Conservation (phyloP, 2,113 vertebrate species). For the Phylloscopus whistleri region DNA sequence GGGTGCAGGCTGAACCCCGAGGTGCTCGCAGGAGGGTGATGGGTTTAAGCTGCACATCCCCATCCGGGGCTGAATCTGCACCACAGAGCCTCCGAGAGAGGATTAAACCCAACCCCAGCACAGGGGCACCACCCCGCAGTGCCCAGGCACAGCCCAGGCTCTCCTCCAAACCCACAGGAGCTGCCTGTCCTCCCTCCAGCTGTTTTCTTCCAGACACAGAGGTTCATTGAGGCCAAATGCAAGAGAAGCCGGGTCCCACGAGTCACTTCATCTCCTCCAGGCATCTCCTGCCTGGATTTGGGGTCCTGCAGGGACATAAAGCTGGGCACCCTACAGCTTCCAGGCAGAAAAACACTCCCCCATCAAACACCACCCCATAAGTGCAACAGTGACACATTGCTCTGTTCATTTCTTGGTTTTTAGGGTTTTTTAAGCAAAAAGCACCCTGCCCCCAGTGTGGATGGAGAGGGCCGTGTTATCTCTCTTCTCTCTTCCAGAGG, state of each 20-base stretch:
- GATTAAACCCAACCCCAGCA: neutral
- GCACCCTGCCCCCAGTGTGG: fast-evolving
- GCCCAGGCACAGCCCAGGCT: neutral
- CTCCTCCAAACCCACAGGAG: neutral
- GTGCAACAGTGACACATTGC: fast-evolving
- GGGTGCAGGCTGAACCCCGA: no score
- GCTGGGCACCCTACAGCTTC: fast-evolving
- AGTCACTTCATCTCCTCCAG: neutral
- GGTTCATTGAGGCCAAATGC: fast-evolving
- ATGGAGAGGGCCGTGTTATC: neutral
- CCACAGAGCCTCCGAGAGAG: neutral
- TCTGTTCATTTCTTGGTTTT: fast-evolving
- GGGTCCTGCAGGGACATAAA: fast-evolving
- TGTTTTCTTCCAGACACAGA: neutral
- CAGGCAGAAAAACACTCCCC: neutral
- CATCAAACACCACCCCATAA: neutral
- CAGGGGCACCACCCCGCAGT: fast-evolving
- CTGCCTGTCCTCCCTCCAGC: neutral
- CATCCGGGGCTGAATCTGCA: fast-evolving
- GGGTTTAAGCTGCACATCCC: fast-evolving
- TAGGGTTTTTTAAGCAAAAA: neutral
- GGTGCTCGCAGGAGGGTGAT: fast-evolving
- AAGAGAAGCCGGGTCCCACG: neutral
- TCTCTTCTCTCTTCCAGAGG: neutral
- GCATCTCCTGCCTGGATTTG: neutral